Evolutionary conservation across 2,113 vertebrate species (phyloP).

Genomic region (Ptilonorhynchus violaceus): DNA sequence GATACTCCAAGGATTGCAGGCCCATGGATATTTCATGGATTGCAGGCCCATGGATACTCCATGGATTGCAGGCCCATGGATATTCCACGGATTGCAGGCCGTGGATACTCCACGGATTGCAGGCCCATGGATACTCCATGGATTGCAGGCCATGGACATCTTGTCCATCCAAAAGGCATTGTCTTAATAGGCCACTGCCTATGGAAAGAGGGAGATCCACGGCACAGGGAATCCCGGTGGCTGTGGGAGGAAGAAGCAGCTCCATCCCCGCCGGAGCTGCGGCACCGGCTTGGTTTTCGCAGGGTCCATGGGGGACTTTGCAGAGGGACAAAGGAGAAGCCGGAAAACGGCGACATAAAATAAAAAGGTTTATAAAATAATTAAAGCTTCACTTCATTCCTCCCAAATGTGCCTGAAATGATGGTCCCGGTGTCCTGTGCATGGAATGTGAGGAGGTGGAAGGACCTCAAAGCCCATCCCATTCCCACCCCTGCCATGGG

Average conservation of each 20-base stretch:
- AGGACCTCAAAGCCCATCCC: not conserved
- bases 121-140: too few species aligned
- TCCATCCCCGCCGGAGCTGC: not conserved
- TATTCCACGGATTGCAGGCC: too few species aligned
- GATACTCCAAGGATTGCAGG: too few species aligned
- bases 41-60: too few species aligned
- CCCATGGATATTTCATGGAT: too few species aligned
- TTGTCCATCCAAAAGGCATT: not conserved
- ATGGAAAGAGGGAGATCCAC: not conserved
- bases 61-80: too few species aligned
- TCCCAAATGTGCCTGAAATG: not conserved
- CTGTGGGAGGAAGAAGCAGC: not conserved
- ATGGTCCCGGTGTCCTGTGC: not conserved
- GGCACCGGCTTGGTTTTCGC: accelerated
- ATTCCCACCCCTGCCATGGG: not conserved
- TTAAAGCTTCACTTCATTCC: not conserved
- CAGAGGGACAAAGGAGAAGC: not conserved
- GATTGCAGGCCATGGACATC: not conserved
- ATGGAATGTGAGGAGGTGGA: not conserved
- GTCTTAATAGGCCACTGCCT: not conserved
- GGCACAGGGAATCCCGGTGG: not conserved
- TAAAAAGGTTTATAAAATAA: not conserved
- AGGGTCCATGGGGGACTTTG: not conserved
- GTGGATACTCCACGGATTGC: too few species aligned
- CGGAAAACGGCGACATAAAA: not conserved